phyloP scores from a whole-genome alignment of 2,797 vertebrate genomes.

The Neosalanx taihuensis region DNA sequence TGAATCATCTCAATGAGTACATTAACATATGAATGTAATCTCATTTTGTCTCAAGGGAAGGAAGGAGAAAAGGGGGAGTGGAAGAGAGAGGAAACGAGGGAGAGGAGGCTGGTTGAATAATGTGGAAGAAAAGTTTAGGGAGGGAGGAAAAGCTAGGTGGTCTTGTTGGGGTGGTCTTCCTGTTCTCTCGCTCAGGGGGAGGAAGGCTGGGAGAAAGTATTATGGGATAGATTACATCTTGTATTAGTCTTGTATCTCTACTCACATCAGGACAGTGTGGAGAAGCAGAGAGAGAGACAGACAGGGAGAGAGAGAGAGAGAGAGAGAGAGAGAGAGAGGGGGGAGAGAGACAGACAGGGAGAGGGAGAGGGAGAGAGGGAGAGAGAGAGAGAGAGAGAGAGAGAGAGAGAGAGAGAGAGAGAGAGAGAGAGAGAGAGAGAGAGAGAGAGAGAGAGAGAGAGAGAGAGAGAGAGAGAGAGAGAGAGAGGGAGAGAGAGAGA shows the following conservation, averaged over 20 bases:
- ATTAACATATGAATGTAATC: slow-evolving; percentile 63
- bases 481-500: slow-evolving; percentile 1
- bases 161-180: background rate
- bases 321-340: background rate
- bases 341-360: background rate
- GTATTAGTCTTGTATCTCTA: too few relatives aligned
- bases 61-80: slow-evolving; percentile 29
- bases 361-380: slow-evolving; percentile 5
- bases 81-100: background rate
- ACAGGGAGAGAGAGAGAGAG: background rate
- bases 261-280: background rate
- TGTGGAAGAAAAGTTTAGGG: background rate
- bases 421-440: background rate
- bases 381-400: background rate
- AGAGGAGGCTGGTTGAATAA: too few relatives aligned
- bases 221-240: background rate
- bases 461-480: background rate
- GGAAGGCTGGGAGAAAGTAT: slow-evolving; percentile 6
- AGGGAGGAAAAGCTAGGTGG: background rate
- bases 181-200: background rate
- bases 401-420: background rate
- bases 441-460: background rate
- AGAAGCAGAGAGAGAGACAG: slow-evolving; percentile 7
- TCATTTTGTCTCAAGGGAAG: slow-evolving; percentile 65
- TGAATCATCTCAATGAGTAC: slow-evolving; percentile 19